A percentile compares a stretch with the other conserved stretches of the same genome.
Conservation (phyloP, 2,113 vertebrate genomes). For the Takifugu bimaculatus region DNA sequence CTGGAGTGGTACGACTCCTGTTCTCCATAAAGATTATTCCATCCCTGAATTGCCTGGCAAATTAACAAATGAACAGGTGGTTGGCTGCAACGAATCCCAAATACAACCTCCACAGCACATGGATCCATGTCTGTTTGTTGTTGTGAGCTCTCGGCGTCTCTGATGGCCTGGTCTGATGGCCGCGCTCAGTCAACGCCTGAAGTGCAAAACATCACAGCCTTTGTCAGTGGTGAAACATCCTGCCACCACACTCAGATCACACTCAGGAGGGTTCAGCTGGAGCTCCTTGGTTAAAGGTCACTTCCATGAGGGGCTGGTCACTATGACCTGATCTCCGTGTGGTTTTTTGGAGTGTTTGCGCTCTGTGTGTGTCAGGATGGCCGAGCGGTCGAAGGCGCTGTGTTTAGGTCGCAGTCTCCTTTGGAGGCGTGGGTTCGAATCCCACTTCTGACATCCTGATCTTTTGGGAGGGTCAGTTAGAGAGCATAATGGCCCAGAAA, state of each 20-base stretch:
- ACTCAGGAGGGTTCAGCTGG: no score
- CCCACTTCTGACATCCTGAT: no score
- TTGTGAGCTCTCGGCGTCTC: constrained; percentile 23
- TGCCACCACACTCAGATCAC: no score
- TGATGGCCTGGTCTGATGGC: constrained; percentile 35
- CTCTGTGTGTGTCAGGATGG: constrained; percentile 41
- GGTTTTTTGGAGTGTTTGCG: no score
- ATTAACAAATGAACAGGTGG: constrained; percentile 68
- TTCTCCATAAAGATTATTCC: constrained; percentile 60
- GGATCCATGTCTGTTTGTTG: constrained; percentile 52
- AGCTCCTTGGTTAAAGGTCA: no score
- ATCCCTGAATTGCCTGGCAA: constrained; percentile 64
- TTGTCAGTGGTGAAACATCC: neutral
- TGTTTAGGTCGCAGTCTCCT: no score
- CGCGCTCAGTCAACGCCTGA: constrained; percentile 31
- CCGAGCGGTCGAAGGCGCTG: constrained; percentile 54
- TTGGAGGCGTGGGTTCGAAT: no score
- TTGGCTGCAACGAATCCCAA: constrained; percentile 54
- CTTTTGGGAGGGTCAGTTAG: no score
- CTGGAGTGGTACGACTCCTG: constrained; percentile 42
- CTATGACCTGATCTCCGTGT: no score
- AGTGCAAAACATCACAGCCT: constrained; percentile 18
- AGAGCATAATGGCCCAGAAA: no score
- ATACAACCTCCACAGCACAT: constrained; percentile 40
- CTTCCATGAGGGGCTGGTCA: no score